phyloP scores from a whole-genome alignment of 2,888 invertebrate species.

The Hydriomena furcata region DNA sequence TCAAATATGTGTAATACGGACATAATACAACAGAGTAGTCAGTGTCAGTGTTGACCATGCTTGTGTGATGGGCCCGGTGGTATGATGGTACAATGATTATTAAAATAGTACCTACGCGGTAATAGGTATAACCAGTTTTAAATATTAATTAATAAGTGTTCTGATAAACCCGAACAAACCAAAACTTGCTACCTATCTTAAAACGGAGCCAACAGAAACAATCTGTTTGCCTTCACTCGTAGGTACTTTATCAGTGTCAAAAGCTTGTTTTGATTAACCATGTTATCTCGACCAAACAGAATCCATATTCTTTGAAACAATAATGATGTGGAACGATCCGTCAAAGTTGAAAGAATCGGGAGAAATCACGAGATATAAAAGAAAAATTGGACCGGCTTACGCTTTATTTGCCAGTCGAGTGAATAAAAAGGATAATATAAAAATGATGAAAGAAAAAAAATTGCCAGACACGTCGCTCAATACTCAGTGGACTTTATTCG shows the following conservation, averaged over 20 bases:
- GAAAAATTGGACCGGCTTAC: conserved; percentile 24
- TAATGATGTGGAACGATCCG: conserved; percentile 44
- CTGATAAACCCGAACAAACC: too few species aligned
- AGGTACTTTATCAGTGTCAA: conserved; percentile 29
- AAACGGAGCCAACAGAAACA: conserved; percentile 14
- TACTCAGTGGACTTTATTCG: conserved; percentile 5
- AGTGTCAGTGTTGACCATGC: too few species aligned
- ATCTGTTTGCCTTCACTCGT: neutral
- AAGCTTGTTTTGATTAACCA: conserved; percentile 31
- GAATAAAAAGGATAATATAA: conserved; percentile 28
- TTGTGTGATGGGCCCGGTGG: too few species aligned
- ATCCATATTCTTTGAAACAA: conserved; percentile 39
- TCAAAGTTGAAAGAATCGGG: conserved; percentile 42
- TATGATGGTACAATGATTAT: too few species aligned
- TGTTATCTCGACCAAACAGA: conserved; percentile 39
- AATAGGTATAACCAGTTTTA: too few species aligned
- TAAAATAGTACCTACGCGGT: too few species aligned
- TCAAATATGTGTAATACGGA: too few species aligned
- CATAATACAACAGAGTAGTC: too few species aligned
- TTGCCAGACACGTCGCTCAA: conserved; percentile 4
- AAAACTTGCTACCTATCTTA: conserved; percentile 1
- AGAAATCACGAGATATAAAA: conserved; percentile 32
- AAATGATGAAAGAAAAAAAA: conserved; percentile 22
- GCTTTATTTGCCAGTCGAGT: conserved; percentile 32
- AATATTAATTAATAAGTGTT: too few species aligned